Evolutionary conservation across 2,888 invertebrate genomes (phyloP).

Genomic region (Eupithecia subfuscata): DNA sequence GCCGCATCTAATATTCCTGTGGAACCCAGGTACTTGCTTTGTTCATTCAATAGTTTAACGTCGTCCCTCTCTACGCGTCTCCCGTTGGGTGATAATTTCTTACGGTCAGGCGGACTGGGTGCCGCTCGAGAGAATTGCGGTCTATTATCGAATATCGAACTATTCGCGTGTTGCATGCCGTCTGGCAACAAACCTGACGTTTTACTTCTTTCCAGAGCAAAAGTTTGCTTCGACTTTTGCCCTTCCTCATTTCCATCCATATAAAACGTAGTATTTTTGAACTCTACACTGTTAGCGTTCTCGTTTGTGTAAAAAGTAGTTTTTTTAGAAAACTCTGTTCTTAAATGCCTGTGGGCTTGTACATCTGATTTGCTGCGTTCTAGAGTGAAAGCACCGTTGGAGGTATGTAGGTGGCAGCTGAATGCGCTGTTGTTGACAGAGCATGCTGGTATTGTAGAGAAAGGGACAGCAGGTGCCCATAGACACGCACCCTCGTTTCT

Average conservation of each 20-base stretch:
- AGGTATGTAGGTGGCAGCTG: conserved; percentile 76
- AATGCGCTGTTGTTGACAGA: conserved; percentile 73
- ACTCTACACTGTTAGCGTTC: conserved; percentile 57
- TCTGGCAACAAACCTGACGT: conserved; percentile 68
- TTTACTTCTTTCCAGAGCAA: conserved; percentile 73
- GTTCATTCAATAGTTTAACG: conserved; percentile 59
- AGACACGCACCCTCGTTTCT: conserved; percentile 84
- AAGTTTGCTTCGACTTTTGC: conserved; percentile 54
- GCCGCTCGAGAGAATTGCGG: conserved; percentile 72
- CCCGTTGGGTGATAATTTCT: conserved; percentile 66
- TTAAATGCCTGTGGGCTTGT: conserved; percentile 67
- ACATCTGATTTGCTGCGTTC: conserved; percentile 79
- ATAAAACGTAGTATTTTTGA: conserved; percentile 71
- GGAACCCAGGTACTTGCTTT: conserved; percentile 62
- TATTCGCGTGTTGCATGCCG: conserved; percentile 59
- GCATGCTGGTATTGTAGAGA: conserved; percentile 75
- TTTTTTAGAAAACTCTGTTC: conserved; percentile 57
- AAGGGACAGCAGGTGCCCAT: conserved; percentile 77
- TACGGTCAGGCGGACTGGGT: conserved; percentile 77
- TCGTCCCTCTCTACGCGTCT: conserved; percentile 55
- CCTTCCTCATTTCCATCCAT: conserved; percentile 50
- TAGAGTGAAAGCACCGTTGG: conserved; percentile 69
- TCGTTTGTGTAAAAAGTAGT: conserved; percentile 70
- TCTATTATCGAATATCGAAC: conserved; percentile 74
- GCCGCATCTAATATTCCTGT: conserved; percentile 68